A percentile compares a stretch with the other conserved stretches of the same genome.
phyloP scores from a whole-genome alignment of 2,888 invertebrate species.

The Salticus scenicus region DNA sequence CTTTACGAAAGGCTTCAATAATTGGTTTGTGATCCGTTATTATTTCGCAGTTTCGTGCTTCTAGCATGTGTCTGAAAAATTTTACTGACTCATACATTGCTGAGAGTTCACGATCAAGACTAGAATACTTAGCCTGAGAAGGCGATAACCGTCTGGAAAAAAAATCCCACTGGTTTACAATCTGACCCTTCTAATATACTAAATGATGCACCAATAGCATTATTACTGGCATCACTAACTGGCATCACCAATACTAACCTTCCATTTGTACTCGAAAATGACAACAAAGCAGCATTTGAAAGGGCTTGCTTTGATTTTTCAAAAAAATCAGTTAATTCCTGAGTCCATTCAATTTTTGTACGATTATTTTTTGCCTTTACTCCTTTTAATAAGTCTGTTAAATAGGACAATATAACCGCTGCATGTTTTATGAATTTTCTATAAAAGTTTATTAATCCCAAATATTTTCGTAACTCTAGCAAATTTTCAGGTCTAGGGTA shows the following conservation, averaged over 20 bases:
- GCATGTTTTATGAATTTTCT: neutral
- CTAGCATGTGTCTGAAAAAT: conserved; percentile 44
- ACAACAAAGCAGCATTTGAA: neutral
- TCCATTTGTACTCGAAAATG: neutral
- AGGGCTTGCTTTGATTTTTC: neutral
- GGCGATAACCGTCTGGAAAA: conserved; percentile 3
- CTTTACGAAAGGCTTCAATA: conserved; percentile 22
- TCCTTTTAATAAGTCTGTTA: neutral
- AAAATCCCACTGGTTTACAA: conserved; percentile 67
- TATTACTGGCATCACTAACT: conserved; percentile 14
- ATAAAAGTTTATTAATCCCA: neutral
- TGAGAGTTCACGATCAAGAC: conserved; percentile 72
- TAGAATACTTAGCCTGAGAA: neutral
- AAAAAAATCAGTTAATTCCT: too few species aligned
- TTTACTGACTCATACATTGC: conserved; percentile 71
- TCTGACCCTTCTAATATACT: conserved; percentile 67
- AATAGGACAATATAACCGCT: neutral
- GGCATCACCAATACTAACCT: neutral
- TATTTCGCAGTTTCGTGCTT: conserved; percentile 23
- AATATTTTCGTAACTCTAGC: neutral
- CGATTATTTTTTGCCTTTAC: conserved; percentile 18
- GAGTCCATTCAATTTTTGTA: neutral
- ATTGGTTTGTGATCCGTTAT: conserved; percentile 72
- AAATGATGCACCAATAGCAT: conserved; percentile 60
- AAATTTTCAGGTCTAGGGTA: conserved; percentile 3